These are phyloP conservation scores for Pseudotriccus pelzelni DNA, from an alignment of 2,797 vertebrate genomes.

Conservation along the genomic window DNA sequence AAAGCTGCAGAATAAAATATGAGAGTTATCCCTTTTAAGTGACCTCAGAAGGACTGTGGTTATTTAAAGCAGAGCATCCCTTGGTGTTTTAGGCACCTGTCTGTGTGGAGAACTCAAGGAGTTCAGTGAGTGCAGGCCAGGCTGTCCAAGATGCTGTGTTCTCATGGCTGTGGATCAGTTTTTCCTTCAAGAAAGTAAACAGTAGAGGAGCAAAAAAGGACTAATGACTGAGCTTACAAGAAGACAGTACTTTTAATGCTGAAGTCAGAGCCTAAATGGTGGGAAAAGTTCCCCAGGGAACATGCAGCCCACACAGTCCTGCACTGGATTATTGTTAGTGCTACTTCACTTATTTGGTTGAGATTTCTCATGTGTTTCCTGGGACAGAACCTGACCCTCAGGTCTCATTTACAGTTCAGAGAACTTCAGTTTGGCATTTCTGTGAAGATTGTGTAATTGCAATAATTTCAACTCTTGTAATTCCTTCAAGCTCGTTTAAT, in stretches of 20 bases:
- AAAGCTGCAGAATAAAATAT: neutral
- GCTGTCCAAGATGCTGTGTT: neutral
- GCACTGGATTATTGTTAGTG: neutral
- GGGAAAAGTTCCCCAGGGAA: neutral
- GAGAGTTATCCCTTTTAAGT: neutral
- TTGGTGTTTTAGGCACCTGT: neutral
- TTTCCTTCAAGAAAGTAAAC: neutral
- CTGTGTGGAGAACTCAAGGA: neutral
- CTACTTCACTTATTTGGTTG: neutral
- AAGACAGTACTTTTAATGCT: neutral
- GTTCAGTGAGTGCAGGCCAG: neutral
- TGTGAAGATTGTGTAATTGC: conserved; percentile 13
- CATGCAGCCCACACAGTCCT: neutral
- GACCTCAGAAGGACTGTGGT: neutral
- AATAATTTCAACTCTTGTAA: conserved; percentile 44
- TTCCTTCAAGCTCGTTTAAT: conserved; percentile 29
- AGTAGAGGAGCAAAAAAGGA: neutral
- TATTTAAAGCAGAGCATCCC: neutral
- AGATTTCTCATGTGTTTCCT: conserved; percentile 4
- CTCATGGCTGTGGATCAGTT: neutral
- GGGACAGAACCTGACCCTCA: conserved; percentile 28
- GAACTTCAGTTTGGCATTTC: conserved; percentile 9
- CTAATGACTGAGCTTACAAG: neutral
- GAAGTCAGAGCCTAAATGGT: neutral
- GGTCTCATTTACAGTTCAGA: conserved; percentile 47